phyloP scores from a whole-genome alignment of 92 coral and sea anemone species.

The Chrysogorgia sp. region DNA sequence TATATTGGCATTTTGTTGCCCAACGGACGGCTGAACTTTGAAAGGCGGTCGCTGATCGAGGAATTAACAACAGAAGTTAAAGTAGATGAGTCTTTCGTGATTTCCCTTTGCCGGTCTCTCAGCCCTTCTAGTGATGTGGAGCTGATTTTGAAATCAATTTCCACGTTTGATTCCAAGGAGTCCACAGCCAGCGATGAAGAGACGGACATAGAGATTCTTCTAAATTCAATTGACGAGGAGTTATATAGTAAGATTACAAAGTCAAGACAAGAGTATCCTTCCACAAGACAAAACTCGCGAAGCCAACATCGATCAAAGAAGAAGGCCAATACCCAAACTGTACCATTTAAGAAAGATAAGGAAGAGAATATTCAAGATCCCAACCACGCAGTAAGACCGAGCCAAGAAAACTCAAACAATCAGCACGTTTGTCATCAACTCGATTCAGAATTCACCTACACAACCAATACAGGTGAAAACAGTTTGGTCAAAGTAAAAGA shows the following conservation, averaged over 20 bases:
- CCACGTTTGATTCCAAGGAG: background rate
- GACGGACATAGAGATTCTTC: background rate
- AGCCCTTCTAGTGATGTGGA: constrained; percentile 12
- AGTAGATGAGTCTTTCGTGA: constrained; percentile 37
- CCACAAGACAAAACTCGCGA: too few species aligned
- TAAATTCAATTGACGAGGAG: constrained; percentile 3
- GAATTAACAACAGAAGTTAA: constrained; percentile 46
- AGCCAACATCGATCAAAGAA: too few species aligned
- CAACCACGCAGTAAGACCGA: too few species aligned
- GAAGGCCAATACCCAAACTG: too few species aligned
- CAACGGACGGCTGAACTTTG: constrained; percentile 53
- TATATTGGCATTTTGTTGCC: constrained; percentile 56
- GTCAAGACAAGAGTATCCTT: constrained; percentile 4
- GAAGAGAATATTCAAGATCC: too few species aligned
- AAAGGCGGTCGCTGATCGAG: constrained; percentile 37
- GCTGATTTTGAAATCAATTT: constrained; percentile 5
- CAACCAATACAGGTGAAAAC: too few species aligned
- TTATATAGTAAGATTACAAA: background rate
- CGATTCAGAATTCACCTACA: background rate
- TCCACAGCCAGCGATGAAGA: constrained; percentile 3
- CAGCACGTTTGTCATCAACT: background rate
- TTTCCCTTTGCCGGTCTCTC: constrained; percentile 49
- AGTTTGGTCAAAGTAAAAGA: too few species aligned
- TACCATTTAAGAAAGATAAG: too few species aligned
- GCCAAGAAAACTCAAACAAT: background rate